Evolutionary conservation across 2,113 vertebrate genomes (phyloP), one percentile per base, ranked within the genome.

Genomic region (Saccopteryx bilineata): DNA sequence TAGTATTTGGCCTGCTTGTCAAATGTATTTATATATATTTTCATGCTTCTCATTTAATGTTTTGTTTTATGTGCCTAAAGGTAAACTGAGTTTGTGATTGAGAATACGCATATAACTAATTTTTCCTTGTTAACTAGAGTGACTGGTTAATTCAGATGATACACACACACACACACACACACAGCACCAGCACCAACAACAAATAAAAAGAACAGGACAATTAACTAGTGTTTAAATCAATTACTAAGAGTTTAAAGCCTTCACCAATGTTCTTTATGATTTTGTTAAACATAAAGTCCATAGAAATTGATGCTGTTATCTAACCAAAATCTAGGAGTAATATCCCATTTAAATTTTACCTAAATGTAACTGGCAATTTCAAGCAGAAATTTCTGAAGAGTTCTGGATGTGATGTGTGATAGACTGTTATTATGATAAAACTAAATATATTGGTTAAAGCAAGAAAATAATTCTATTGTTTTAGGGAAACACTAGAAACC

Each of bases 61-160:
- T 68, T 56, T 78, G 9, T 68, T 94, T 91, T 83, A 58, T 81
- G 72, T 46, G 13, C 10, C 94, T 95, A 63, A 83, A 93, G 24
- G 31, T 83, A 94, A 95, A 89, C 68, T 78, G 61, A 91, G 9
- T 82, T 89, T 95, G 94, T 96, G 26, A 48, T 83, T 78, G 31
- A 87, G 19, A 76, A 87, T 87, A 82, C 1, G 69, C 31, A 65
- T 8, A 9, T 82, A 94, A 91, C n/a, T 69, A 91, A 87, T 79
- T 87, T 68, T 89, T 61, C 54, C 21, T 18, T 93, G 58, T 87
- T 48, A 33, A 50, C 19, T 76, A 58, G 28, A 48, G 28, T 65
- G 56, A 94, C n/a, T 89, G 21, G 28, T 5, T 7, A 82, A 66
- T 83, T 65, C 31, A 89, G 5, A 79, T 56, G 7, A 81, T 39